Conservation (phyloP, 2,888 invertebrate species). For the Odontocolon sp. region DNA sequence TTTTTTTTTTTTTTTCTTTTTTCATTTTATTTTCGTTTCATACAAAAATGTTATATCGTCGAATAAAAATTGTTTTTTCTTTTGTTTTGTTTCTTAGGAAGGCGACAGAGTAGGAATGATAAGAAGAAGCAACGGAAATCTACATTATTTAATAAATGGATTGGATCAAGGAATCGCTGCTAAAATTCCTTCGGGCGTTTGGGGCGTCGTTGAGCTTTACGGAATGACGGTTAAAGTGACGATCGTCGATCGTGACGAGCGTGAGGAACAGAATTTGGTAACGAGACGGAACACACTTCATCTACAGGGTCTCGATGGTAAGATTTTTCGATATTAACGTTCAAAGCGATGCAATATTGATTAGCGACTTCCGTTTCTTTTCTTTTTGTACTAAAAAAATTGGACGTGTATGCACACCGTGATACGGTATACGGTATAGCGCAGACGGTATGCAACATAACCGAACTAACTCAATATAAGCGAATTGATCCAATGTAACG, state of each 20-base stretch:
- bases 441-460: too few relatives aligned
- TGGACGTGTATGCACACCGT: too few relatives aligned
- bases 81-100: constrained; percentile 83
- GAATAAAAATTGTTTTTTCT: neutral
- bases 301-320: constrained; percentile 81
- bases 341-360: too few relatives aligned
- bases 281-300: constrained; percentile 86
- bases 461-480: too few relatives aligned
- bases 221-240: constrained; percentile 96
- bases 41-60: neutral
- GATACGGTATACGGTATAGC: too few relatives aligned
- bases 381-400: neutral
- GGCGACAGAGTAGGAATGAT: constrained; percentile 97
- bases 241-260: constrained; percentile 91
- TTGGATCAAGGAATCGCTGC: constrained; percentile 95
- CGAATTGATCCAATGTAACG: too few relatives aligned
- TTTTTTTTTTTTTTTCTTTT: too few relatives aligned
- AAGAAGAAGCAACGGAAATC: constrained; percentile 90
- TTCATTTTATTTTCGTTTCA: too few relatives aligned
- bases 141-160: constrained; percentile 97
- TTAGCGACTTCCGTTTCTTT: neutral
- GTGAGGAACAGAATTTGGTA: constrained; percentile 89
- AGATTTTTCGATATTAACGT: constrained; percentile 26
- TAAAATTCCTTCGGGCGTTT: constrained; percentile 89
- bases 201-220: constrained; percentile 97